Evolutionary conservation across 2,113 vertebrate species (phyloP), one percentile per base, ranked within the genome.

Genomic region (Mesitornis unicolor): DNA sequence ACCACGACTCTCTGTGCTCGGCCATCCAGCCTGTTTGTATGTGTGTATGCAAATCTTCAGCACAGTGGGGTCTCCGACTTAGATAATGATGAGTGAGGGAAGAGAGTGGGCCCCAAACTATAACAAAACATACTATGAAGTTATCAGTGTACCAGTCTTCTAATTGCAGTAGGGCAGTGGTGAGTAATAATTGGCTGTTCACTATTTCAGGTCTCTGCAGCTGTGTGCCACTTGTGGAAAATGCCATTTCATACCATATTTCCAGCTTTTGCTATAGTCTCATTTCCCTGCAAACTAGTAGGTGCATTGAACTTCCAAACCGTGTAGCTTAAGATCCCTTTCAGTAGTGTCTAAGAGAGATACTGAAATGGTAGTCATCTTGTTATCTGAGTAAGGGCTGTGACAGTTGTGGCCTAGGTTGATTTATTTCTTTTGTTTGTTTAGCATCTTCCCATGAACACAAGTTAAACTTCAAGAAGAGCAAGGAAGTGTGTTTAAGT

Each of bases 401-500:
- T 90, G 36, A 42, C 25, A 45, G 9, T 19, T 70, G 19, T 78
- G 35, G 38, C 24, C 29, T 93, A 26, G 1, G 7, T 36, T 84
- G 42, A 48, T 31, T 48, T 33, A 3, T 33, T 64, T 90, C 5
- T 18, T 51, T 83, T 48, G 15, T 87, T 63, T 74, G 14, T 84
- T n/a, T 86, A 98, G 98, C 6, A 16, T 89, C 87, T 48, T 36
- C 43, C 61, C 36, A n/a, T 12, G 90, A 85, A 5, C 90, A 45
- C 26, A 95, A 97, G 86, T 94, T 84, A 70, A 98, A 97, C 51
- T 99, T 99, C 95, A 98, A 85, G 43, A 96, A 92, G 87, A 98
- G 97, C 18, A 97, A 98, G 54, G 96, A 96, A 40, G 31, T 57
- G 0, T 99, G 99, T 92, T 97, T 99, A 75, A 92, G 67, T 82